A percentile compares a stretch with the other conserved stretches of the same genome.
phyloP scores from a whole-genome alignment of 2,888 invertebrate genomes.

The Byasa hedistus region DNA sequence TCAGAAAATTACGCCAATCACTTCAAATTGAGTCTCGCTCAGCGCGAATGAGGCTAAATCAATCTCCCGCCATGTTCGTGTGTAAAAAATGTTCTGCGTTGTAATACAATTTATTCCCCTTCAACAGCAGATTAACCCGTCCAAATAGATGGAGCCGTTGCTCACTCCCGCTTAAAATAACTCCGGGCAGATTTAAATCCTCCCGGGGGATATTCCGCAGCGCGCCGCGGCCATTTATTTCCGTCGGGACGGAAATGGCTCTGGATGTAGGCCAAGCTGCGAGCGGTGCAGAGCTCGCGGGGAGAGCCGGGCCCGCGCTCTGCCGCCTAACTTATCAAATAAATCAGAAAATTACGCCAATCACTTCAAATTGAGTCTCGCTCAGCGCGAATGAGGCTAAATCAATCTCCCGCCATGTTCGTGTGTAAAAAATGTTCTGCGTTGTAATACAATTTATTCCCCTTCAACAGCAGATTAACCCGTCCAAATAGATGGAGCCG shows the following conservation, averaged over 20 bases:
- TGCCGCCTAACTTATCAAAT: too few species aligned
- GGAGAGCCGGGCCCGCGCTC: too few species aligned
- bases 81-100: background rate
- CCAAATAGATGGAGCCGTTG: conserved; percentile 13
- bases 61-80: too few species aligned
- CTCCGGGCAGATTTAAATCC: conserved; percentile 13
- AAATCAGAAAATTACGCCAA: too few species aligned
- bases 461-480: conserved; percentile 6
- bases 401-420: too few species aligned
- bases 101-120: conserved; percentile 5
- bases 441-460: conserved; percentile 5
- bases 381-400: too few species aligned
- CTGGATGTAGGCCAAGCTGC: conserved; percentile 47
- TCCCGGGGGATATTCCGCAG: conserved; percentile 18
- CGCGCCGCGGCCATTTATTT: conserved; percentile 42
- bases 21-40: too few species aligned
- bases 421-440: background rate
- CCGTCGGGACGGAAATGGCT: conserved; percentile 45
- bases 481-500: conserved; percentile 9
- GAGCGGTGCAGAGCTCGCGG: conserved; percentile 5
- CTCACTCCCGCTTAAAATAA: conserved; percentile 19
- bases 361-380: too few species aligned
- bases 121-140: conserved; percentile 6
- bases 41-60: too few species aligned
- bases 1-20: too few species aligned